Evolutionary conservation across 2,113 vertebrate genomes (phyloP).

Genomic region (Marmota monax): DNA sequence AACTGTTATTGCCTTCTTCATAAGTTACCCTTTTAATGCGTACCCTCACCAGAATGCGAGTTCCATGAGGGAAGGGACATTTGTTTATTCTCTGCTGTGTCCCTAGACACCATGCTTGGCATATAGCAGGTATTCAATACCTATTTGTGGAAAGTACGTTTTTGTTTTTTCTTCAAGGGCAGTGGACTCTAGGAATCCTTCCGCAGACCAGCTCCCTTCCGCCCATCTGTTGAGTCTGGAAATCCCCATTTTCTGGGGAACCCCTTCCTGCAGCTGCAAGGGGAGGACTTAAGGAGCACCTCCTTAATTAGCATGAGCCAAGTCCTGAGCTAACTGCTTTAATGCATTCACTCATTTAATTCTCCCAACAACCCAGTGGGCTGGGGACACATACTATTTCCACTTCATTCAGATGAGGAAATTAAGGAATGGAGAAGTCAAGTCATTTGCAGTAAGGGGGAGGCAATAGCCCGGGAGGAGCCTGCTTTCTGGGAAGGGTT

Average conservation of each 20-base stretch:
- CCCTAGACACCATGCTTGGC: not conserved
- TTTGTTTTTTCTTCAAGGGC: slow-evolving; percentile 33
- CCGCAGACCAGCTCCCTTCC: not conserved
- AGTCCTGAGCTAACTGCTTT: not conserved
- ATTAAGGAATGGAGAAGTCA: slow-evolving; percentile 46
- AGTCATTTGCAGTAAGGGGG: not conserved
- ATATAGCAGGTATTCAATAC: not conserved
- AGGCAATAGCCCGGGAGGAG: not conserved
- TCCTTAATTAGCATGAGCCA: not conserved
- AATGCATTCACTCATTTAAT: not conserved
- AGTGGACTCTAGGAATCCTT: not conserved
- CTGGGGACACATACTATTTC: slow-evolving; percentile 24
- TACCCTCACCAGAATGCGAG: not conserved
- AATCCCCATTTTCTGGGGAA: slow-evolving; percentile 71
- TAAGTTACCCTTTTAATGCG: not conserved
- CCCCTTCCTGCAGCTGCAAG: slow-evolving; percentile 48
- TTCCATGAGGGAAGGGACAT: not conserved
- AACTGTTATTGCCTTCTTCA: not conserved
- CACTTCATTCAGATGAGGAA: slow-evolving; percentile 55
- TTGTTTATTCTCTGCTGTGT: not conserved
- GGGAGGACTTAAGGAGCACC: not conserved
- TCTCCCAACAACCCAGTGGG: not conserved
- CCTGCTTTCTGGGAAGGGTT: slow-evolving; percentile 21
- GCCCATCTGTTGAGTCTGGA: slow-evolving; percentile 43
- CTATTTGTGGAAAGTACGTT: not conserved